These are phyloP conservation scores for Masnerella sp. DNA, from an alignment of 2,888 invertebrate species.

Conservation along the genomic window DNA sequence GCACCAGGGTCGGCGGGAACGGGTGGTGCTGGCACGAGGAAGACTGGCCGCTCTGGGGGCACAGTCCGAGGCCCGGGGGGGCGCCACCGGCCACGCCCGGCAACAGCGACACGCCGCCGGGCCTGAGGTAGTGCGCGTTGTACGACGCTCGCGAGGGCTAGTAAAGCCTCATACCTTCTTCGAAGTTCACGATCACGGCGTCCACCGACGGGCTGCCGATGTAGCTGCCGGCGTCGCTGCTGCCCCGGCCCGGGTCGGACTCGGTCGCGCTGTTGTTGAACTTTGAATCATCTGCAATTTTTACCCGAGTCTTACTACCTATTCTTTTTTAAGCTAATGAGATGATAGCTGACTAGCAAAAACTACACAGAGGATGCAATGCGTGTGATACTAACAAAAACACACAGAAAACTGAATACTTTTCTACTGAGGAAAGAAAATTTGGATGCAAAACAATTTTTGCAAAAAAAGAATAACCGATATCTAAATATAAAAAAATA, in stretches of 20 bases:
- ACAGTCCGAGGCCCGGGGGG: conserved; percentile 67
- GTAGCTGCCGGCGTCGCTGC: conserved; percentile 75
- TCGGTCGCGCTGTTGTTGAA: conserved; percentile 74
- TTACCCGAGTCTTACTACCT: no score
- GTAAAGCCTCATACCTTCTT: conserved; percentile 90
- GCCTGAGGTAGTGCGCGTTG: conserved; percentile 77
- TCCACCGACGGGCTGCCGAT: conserved; percentile 80
- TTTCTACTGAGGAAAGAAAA: no score
- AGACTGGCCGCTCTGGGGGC: conserved; percentile 71
- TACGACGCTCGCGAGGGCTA: conserved; percentile 79
- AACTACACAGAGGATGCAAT: no score
- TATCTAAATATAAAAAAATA: no score
- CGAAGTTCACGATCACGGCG: conserved; percentile 87
- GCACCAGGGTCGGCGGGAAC: conserved; percentile 47
- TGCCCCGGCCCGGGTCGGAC: conserved; percentile 74
- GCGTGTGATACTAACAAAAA: no score
- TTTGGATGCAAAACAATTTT: no score
- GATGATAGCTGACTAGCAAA: no score
- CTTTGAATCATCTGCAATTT: conserved; percentile 71
- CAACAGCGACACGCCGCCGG: conserved; percentile 74
- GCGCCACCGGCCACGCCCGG: conserved; percentile 63
- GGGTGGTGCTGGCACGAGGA: conserved; percentile 71
- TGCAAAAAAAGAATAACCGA: no score
- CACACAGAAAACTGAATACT: no score
- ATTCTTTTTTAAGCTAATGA: no score